These are phyloP conservation scores for Macropodus opercularis DNA, from an alignment of 2,797 vertebrate genomes.

Conservation along the genomic window DNA sequence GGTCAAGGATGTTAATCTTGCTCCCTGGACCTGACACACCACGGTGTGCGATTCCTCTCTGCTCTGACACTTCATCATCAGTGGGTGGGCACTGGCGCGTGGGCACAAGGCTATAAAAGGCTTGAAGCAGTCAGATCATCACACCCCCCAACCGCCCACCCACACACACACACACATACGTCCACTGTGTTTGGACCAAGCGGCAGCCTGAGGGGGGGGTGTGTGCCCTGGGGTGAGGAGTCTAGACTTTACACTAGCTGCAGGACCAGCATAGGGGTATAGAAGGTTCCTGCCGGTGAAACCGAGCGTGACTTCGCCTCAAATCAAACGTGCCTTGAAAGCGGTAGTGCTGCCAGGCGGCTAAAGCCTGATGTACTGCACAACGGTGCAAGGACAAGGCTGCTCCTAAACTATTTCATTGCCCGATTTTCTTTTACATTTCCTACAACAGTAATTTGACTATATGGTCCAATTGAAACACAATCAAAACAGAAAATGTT, in stretches of 20 bases:
- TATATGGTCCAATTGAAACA: too few relatives aligned
- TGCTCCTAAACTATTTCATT: slow-evolving; percentile 7
- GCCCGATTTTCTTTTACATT: too few relatives aligned
- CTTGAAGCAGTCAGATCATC: slow-evolving; percentile 47
- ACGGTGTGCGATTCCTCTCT: slow-evolving; percentile 52
- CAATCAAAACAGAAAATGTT: too few relatives aligned
- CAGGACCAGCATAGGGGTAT: slow-evolving; percentile 47
- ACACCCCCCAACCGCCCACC: slow-evolving; percentile 11
- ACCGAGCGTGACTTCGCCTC: slow-evolving; percentile 32
- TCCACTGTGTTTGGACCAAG: slow-evolving; percentile 47
- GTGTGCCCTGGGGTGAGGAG: slow-evolving; percentile 26
- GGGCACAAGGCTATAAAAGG: slow-evolving; percentile 78
- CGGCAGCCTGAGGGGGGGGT: slow-evolving; percentile 40
- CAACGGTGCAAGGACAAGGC: slow-evolving; percentile 1
- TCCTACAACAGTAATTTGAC: too few relatives aligned
- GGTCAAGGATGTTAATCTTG: slow-evolving; percentile 66
- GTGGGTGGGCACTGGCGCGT: slow-evolving; percentile 67
- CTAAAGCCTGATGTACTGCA: not conserved
- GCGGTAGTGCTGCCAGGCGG: slow-evolving; percentile 18
- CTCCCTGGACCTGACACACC: slow-evolving; percentile 49
- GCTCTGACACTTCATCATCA: slow-evolving; percentile 66
- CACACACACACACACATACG: too few relatives aligned
- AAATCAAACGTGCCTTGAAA: slow-evolving; percentile 48
- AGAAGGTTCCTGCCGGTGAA: slow-evolving; percentile 48
- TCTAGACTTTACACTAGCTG: slow-evolving; percentile 56